Evolutionary conservation across 2,797 vertebrate species (phyloP).

Genomic region (Smutsia temminckii): DNA sequence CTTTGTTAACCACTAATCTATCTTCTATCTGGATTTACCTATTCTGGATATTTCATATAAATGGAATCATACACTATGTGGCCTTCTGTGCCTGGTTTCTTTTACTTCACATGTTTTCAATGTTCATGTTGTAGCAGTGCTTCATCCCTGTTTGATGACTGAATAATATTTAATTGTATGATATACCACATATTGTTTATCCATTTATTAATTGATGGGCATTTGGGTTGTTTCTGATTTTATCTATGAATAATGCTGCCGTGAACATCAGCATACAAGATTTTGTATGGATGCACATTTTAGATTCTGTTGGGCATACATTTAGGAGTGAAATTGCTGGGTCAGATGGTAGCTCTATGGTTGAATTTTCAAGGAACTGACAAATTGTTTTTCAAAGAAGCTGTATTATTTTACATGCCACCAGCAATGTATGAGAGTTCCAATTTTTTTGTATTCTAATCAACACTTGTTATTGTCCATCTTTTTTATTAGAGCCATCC

Average conservation of each 20-base stretch:
- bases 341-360: neutral
- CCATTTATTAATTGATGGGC: neutral
- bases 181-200: neutral
- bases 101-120: neutral
- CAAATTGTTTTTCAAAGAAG: neutral
- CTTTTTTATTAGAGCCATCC: neutral
- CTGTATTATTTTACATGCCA: neutral
- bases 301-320: neutral
- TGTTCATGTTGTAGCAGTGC: neutral
- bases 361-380: neutral
- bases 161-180: neutral
- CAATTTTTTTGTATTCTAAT: neutral
- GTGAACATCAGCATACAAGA: neutral
- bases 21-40: neutral
- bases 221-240: constrained; percentile 6
- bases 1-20: neutral
- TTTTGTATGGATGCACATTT: neutral
- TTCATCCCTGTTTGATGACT: neutral
- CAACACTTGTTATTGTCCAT: neutral
- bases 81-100: neutral
- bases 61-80: neutral
- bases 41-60: neutral
- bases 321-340: neutral
- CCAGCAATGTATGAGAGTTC: neutral
- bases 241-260: neutral